Base-by-base conservation (phyloP, 2,888 invertebrate genomes). In the Spilarctia lutea region DNA sequence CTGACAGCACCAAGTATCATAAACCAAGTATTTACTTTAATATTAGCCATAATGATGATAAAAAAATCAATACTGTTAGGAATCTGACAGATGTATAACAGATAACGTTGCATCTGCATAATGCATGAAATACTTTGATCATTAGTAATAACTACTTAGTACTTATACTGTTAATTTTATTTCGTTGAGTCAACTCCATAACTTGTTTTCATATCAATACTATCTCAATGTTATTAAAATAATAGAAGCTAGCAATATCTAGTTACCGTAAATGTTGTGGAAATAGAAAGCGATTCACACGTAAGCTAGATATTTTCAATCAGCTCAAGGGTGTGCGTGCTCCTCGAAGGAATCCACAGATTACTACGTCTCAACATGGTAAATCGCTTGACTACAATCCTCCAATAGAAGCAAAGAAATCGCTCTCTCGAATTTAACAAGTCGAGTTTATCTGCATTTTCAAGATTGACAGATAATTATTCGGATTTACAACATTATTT, bases 321-420 rank as follows among this genome's bases (percentile, higher is more conserved):
- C 84, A 85, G 77, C 74, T 81, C 82, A 69, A 65, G 52, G 45
- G 75, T 68, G 85, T 81, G 85, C 88, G 88, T 89, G 88, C 85
- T 84, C 75, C 76, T 65, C 68, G 78, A 74, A 74, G 78, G 78
- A 82, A 84, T 82, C 80, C 82, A 71, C 80, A 86, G 89, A 88
- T 89, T 87, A 89, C 84, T 70, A 78, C 74, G 79, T 83, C 82
- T 86, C 85, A 84, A 72, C 74, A 52, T 72, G 73, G 81, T 78
- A 87, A 88, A 88, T 85, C 85, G 83, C 78, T 86, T 83, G 80
- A 84, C 81, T 85, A 79, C 76, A 78, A 78, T 76, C 72, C 79
- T 81, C 81, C 76, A 67, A 83, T 83, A 81, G 83, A 72, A 76
- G 72, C 75, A 69, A 70, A 73, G 74, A 74, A 70, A 39, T 60